Evolutionary conservation across 2,888 invertebrate species (phyloP), one percentile per base, ranked within the genome.

Genomic region (Eurois occulta): DNA sequence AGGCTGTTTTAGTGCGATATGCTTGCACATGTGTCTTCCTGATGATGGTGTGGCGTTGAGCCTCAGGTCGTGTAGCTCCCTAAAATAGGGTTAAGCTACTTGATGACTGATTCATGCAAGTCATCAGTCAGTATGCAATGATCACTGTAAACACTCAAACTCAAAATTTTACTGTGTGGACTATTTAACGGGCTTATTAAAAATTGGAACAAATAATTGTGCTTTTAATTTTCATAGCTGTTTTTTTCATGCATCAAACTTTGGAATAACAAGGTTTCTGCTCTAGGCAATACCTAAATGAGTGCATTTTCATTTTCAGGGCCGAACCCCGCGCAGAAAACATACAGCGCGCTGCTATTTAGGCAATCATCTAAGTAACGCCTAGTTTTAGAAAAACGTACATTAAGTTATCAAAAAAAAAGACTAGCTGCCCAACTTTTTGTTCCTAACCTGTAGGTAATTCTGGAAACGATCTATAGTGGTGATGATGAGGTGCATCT

Each of bases 101-200:
- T 58, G 46, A 81, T 81, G 78, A 74, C 78, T 65, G 21, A 81
- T 65, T 78, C 78, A 78, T 78, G 64, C 74, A 81, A 38, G 81
- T 16, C 78, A 80, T 80, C 78, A 52, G 24, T 41, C n/a, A 41
- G 21, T 18, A 18, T 8, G 1, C 8, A 41, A 62, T 62, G 21
- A 35, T 35, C 35, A 62, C 21, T 62, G 5, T 21, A 11, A 62
- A 7, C 1, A 18, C 10, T 62, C 35, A 2, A 35, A 21, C 35
- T 0, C 13, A n/a, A n/a, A n/a, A n/a, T n/a, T n/a, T 5, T 13
- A 24, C 35, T 38, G 2, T 64, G 35, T 35, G 21, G 32, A 35
- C 21, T 2, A 21, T 62, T 18, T 10, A 8, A 32, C 5, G 62
- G 11, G 5, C 21, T 62, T 21, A 10, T 13, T 1, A 13, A 62